Base-by-base conservation (phyloP, 1,140 invertebrate species). In the Cephus cinctus region DNA sequence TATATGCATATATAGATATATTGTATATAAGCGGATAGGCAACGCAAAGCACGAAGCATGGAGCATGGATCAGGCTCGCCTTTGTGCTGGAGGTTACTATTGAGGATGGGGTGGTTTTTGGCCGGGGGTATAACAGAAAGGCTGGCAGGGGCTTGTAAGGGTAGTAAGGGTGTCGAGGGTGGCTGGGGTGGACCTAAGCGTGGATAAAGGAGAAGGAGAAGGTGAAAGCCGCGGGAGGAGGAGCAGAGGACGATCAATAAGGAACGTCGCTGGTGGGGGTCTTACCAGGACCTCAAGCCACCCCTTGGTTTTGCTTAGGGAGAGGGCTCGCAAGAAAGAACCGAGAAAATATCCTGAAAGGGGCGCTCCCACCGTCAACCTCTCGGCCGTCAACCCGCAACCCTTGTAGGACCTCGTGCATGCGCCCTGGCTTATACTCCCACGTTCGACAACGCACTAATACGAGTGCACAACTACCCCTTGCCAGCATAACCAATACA, bases 181-280 rank as follows among this genome's bases (percentile, higher is more conserved):
- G 53, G 61, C 63, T 57, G 56, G 63, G 46, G 42, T 67, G 74
- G 69, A 74, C 66, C 72, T 74, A 77, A 75, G 75, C 71, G 63
- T 65, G 69, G 66, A 73, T 69, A 73, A 77, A 75, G 75, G 71
- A 75, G 72, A 75, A 71, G 68, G 71, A 71, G 71, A 73, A 67
- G 66, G 62, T n/a, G n/a, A n/a, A n/a, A n/a, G 71, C 60, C 58
- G 57, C 56, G 58, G 52, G 45, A 58, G 61, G 58, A 67, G 54
- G 50, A 61, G 62, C 63, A 59, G 73, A 75, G 70, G 69, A 76
- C 75, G 75, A 77, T 77, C 75, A 77, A 77, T 77, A 77, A 76
- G 75, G 69, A 77, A 65, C 66, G 61, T 20, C 52, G 54, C 32
- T 71, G 67, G 69, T 66, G 71, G 71, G 73, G 71, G 60, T 67